Evolutionary conservation across 1,140 invertebrate species (phyloP), one percentile per base, ranked within the genome.

Genomic region (Drosophila ercepeae): DNA sequence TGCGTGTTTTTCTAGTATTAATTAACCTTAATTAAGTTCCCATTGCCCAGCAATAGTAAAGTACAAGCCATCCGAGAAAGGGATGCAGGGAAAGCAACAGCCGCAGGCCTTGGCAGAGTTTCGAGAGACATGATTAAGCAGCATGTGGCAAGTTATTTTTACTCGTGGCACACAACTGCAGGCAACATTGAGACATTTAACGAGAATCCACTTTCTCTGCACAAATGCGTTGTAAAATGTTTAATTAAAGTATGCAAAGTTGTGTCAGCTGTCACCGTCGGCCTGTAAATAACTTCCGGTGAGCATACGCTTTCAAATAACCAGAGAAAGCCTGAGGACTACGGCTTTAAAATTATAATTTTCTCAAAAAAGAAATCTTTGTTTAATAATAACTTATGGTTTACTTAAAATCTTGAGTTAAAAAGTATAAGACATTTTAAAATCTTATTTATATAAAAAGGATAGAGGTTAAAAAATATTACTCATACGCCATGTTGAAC

Each of bases 231-330:
- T 67, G 72, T 76, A 82, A 41, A 73, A 73, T 82, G 78, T 74
- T 77, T 82, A 82, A 82, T 82, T 82, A 82, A 77, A 82, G 78
- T 77, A 83, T 77, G 78, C 52, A 83, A 83, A 82, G 73, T 82
- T 77, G 73, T 73, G 73, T 44, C 78, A 81, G 67, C 72, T 81
- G 78, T 25, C 75, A 52, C 42, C 44, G 59, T 57, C 76, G 72
- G 73, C 50, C 50, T 59, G 78, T 64, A 82, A 82, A 81, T 73
- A 82, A 81, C 78, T 77, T 82, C 57, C 53, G 68, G 57, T 61
- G 48, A 42, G 70, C 36, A 42, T 44, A 25, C 51, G 29, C 23
- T 11, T 23, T 29, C 25, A n/a, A 49, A 14, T 27, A 27, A 14
- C 3, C 29, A 2, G 3, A 32, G 9, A 9, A 9, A 11, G 29